Base-by-base conservation (phyloP, 2,888 invertebrate species). In the Lacanobia oleracea region DNA sequence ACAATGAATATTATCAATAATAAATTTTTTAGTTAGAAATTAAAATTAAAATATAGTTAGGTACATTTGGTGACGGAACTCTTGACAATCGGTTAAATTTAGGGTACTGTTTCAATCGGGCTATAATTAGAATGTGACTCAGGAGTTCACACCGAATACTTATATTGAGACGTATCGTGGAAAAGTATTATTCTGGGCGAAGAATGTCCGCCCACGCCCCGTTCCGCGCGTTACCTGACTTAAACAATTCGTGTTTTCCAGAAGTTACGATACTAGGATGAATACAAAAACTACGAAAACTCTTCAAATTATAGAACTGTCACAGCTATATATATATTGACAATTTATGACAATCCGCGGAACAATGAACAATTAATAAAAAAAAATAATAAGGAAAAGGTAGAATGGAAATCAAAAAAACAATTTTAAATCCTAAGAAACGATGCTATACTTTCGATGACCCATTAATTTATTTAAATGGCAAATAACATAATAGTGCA, bases 81-180 rank as follows among this genome's bases (percentile, higher is more conserved):
- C 21, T 59, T 62, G 63, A 81, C 79, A 86, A 77, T 81, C 77
- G 82, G 82, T 88, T 86, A 83, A 88, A 94, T 93, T 89, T 92
- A 88, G 93, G 92, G 86, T 92, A 92, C 89, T 89, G 91, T 91
- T 91, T 92, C 91, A 91, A 92, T 91, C 86, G 86, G 62, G 86
- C 64, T 95, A 95, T 91, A 91, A 90, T 93, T 95, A 95, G 94
- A 93, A 84, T 82, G 88, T 95, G 95, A 95, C 90, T 95, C 95
- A 94, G 74, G 81, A 87, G 88, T 91, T 90, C 88, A 89, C 88
- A 89, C 89, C 89, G 91, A 91, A 93, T 91, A n/a, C n/a, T n/a
- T n/a, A 90, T 91, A 93, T 93, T 88, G 91, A 92, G 93, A 92
- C 90, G 87, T 86, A 88, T 87, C 86, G 85, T 89, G 89, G 89